Evolutionary conservation across 2,888 invertebrate species (phyloP), one percentile per base, ranked within the genome.

Genomic region (Phortica okadai): DNA sequence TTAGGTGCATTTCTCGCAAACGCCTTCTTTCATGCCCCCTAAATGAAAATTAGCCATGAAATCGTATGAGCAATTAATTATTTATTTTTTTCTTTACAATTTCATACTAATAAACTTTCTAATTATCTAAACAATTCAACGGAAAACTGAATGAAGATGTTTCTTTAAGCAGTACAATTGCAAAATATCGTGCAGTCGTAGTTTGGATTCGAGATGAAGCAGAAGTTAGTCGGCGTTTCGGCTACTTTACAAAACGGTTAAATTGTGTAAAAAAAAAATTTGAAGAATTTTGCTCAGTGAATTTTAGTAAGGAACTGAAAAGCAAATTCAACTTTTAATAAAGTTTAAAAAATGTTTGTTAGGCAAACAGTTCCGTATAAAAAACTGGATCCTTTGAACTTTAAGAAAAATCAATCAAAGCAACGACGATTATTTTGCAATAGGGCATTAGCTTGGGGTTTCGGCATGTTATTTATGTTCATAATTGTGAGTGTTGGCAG

Each of bases 171-270:
- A 74, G 86, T 85, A 82, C 86, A 81, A 73, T 78, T 80, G 79
- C 78, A 74, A 79, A 78, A 76, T 78, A 81, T 78, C 80, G 83
- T 77, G 78, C 86, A 86, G 86, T 86, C 86, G 80, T 87, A 77
- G 77, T 83, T 83, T 82, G 81, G 85, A 87, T 87, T 85, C 90
- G 90, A 88, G 88, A 90, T 90, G 90, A 89, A 85, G 85, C 84
- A 87, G 88, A 90, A 88, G 89, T 87, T 88, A 89, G 82, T 79
- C 84, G 82, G 78, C 78, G 79, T 83, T 77, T 84, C 81, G 78
- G 77, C 75, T 78, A 78, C 75, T 77, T 74, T 82, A 75, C 78
- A 80, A 80, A 79, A 82, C 72, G 81, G 79, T 76, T 82, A 79
- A 80, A 78, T 25, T 62, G 16, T 10, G 10, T 62, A 6, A 10